Percentiles rank a stretch among this genome's conserved stretches.
Conservation (phyloP, 2,113 vertebrate species). For the Melanerpes formicivorus region DNA sequence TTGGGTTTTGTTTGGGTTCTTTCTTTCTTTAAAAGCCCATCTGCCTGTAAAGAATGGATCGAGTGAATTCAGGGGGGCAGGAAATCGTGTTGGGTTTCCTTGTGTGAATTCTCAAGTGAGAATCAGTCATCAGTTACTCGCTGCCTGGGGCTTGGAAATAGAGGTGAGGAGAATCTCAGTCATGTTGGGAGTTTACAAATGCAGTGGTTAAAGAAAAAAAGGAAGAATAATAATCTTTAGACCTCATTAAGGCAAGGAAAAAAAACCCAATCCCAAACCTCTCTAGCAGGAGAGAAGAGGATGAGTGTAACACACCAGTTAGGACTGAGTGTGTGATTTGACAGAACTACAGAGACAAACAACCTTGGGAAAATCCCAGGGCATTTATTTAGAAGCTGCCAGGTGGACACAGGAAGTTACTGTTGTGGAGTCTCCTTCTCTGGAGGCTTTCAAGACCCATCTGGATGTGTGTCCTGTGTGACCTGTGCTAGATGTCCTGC, state of each 20-base stretch:
- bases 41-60: not conserved
- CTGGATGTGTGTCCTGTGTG: too few species aligned
- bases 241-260: not conserved
- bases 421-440: too few species aligned
- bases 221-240: not conserved
- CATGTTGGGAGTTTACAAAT: not conserved
- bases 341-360: not conserved
- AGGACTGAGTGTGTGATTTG: not conserved
- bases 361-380: not conserved
- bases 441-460: too few species aligned
- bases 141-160: not conserved
- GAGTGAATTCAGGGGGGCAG: accelerated
- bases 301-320: not conserved
- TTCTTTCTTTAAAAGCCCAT: not conserved
- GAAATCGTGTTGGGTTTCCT: not conserved
- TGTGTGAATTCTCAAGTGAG: not conserved
- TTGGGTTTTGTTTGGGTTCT: not conserved
- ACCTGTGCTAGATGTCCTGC: too few species aligned
- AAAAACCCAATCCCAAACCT: not conserved
- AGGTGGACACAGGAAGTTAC: not conserved
- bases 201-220: not conserved
- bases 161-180: not conserved
- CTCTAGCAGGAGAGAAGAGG: not conserved
- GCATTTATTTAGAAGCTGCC: not conserved
- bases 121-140: not conserved